phyloP scores from a whole-genome alignment of 1,140 invertebrate species.

The Eurosta solidaginis region DNA sequence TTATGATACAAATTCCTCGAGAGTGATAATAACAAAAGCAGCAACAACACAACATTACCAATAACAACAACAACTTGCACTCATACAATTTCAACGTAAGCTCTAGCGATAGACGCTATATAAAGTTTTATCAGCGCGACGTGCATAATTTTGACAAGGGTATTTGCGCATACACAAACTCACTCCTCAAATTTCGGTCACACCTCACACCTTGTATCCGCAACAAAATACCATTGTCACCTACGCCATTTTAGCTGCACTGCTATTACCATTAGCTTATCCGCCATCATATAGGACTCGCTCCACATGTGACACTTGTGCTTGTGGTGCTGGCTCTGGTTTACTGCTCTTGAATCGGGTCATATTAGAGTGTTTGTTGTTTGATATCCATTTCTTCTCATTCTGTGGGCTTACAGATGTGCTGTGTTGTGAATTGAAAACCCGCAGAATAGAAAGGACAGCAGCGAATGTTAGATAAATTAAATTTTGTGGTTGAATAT shows the following conservation, averaged over 20 bases:
- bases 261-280: neutral
- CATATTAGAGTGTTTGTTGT: neutral
- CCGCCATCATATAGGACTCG: neutral
- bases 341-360: too few relatives aligned
- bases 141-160: conserved; percentile 30
- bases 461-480: conserved; percentile 28
- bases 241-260: neutral
- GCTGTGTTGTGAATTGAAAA: conserved; percentile 21
- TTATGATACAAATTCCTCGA: neutral
- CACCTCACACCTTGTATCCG: neutral
- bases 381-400: neutral
- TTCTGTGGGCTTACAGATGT: neutral
- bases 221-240: neutral
- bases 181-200: neutral
- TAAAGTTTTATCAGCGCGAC: conserved; percentile 31
- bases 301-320: conserved; percentile 12
- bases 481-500: conserved; percentile 31
- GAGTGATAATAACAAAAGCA: conserved; percentile 3
- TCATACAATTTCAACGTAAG: too few relatives aligned
- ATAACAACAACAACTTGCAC: too few relatives aligned
- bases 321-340: neutral
- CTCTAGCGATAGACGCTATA: neutral
- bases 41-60: neutral
- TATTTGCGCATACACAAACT: neutral
- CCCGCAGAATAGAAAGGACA: neutral